Conservation (phyloP, 2,113 vertebrate genomes). For the Muscicapa adusta region DNA sequence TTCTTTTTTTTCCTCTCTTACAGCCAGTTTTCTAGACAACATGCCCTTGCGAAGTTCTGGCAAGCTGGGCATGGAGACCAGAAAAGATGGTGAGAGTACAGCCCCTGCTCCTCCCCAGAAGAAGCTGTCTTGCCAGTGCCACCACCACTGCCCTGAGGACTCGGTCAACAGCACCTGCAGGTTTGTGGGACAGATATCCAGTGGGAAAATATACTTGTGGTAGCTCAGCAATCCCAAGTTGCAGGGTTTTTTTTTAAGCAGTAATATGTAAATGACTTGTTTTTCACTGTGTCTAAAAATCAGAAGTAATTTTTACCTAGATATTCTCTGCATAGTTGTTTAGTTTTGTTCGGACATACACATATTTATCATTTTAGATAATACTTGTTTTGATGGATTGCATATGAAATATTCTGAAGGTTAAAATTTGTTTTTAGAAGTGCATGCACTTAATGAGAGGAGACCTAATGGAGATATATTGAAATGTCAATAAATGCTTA, state of each 20-base stretch:
- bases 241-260: not conserved
- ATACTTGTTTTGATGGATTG: not conserved
- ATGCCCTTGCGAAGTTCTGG: slow-evolving; percentile 86
- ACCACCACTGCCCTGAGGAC: slow-evolving; percentile 92
- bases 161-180: slow-evolving; percentile 94
- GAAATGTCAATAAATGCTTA: not conserved
- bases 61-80: slow-evolving; percentile 78
- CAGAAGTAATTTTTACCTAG: not conserved
- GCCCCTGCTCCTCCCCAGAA: slow-evolving; percentile 79
- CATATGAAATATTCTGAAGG: not conserved
- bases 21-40: slow-evolving; percentile 81
- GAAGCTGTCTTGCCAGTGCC: slow-evolving; percentile 87
- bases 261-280: not conserved
- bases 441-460: not conserved
- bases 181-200: slow-evolving; percentile 61
- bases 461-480: not conserved
- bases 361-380: not conserved
- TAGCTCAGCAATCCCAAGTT: not conserved
- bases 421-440: not conserved
- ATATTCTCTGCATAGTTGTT: not conserved
- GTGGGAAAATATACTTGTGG: not conserved
- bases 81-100: slow-evolving; percentile 78
- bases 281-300: not conserved
- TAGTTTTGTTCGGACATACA: not conserved
- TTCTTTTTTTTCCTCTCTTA: not conserved